Base-by-base conservation (phyloP, 2,797 vertebrate genomes). In the Pseudopleuronectes americanus region DNA sequence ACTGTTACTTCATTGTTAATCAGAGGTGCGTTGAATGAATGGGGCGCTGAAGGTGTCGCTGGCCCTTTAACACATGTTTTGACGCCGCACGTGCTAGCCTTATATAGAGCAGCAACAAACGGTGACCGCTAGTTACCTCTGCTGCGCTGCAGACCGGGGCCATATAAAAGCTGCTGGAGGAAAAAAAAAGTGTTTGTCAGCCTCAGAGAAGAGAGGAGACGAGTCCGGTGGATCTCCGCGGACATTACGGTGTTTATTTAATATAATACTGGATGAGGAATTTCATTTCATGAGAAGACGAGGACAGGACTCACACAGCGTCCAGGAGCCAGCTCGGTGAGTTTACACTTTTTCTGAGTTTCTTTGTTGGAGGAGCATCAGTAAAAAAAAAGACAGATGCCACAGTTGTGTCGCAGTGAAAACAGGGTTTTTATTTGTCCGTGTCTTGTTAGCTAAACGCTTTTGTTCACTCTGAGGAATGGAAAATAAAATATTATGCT, bases 121-220 rank as follows among this genome's bases (percentile, higher is more conserved):
- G 56, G 41, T 95, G 95, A 94, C 95, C 95, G 95, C 63, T 74
- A 94, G 94, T 95, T 92, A 95, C 95, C 95, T 92, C 87, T 65
- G 76, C 81, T 68, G 61, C 21, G 52, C 83, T 76, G 68, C 16
- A 10, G 77, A 68, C 68, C 52, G 67, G 73, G 2, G 84, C 71
- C 58, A 68, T 95, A 95, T 95, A 95, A 93, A 95, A 93, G 77
- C 87, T 72, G 73, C 64, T 58, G 85, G 89, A 77, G 72, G 70
- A 78, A 68, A 87, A 85, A 90, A 75, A 68, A 78, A 84, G 73
- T 60, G 84, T 87, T 89, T 79, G 83, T 65, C 81, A 83, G 71
- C 77, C 54, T 19, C 38, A 13, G 71, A 77, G 70, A 8, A 17
- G 21, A 0, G 36, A 21, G 21, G 26, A 31, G 26, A 38, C 66